phyloP scores from a whole-genome alignment of 2,797 vertebrate species.

The Chromis chromis region DNA sequence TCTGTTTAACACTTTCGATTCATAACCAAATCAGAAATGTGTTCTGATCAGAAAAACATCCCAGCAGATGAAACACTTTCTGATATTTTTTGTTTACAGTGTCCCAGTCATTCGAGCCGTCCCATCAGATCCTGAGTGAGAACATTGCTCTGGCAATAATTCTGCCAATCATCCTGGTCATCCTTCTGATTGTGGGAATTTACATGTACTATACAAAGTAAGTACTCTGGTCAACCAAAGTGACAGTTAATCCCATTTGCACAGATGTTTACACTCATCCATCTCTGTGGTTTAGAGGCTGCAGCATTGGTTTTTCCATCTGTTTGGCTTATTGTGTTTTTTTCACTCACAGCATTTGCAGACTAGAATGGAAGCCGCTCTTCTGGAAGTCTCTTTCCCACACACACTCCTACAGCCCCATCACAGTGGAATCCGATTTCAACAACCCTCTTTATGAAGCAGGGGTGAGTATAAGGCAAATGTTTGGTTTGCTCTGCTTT shows the following conservation, averaged over 20 bases:
- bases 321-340: neutral
- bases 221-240: conserved; percentile 50
- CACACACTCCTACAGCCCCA: conserved; percentile 94
- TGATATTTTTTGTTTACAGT: conserved; percentile 74
- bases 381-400: conserved; percentile 93
- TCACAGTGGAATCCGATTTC: conserved; percentile 94
- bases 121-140: conserved; percentile 91
- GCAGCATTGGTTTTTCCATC: neutral
- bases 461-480: conserved; percentile 84
- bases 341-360: conserved; percentile 80
- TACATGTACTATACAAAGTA: conserved; percentile 96
- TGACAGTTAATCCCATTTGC: neutral
- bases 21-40: neutral
- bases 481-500: neutral
- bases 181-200: conserved; percentile 93
- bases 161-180: conserved; percentile 92
- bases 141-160: conserved; percentile 94
- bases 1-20: too few species aligned
- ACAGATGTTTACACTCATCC: neutral
- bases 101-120: conserved; percentile 91
- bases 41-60: too few species aligned
- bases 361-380: conserved; percentile 92
- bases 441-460: conserved; percentile 97
- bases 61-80: too few species aligned
- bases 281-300: neutral